Base-by-base conservation (phyloP, 2,888 invertebrate species). In the Scaptomyza cyrtandrae region DNA sequence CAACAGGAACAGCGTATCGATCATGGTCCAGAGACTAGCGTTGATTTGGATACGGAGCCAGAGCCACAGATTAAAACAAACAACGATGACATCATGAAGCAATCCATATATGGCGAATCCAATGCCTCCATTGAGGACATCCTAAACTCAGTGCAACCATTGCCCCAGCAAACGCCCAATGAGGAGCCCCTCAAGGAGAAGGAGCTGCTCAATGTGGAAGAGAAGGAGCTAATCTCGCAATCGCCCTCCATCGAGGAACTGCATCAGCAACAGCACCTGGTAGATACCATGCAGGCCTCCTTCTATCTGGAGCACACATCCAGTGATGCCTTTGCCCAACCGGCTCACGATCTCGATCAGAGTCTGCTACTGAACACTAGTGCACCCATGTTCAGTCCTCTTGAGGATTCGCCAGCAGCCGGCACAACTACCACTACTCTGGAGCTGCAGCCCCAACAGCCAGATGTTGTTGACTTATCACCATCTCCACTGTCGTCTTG, bases 61-160 rank as follows among this genome's bases (percentile, higher is more conserved):
- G 29, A 64, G 10, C 35, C 14, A 3, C 14, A 50, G n/a, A 13
- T 35, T 19, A 19, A 50, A n/a, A n/a, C n/a, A n/a, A 50, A 14
- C 39, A 7, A 24, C 11, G 74, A 75, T 14, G 87, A 87, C 45
- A 78, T 90, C 5, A 90, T 90, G 90, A 90, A 89, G 33, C 75
- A 84, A 27, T 91, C 91, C 2, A 80, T 91, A 13, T 91, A 91
- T 65, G 82, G 83, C 14, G 83, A 87, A 3, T 61, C 57, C 39
- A 72, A 79, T 63, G 80, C 81, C 16, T 71, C 80, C 7, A 90
- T 90, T 37, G 89, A 89, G 53, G 89, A 92, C 57, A 75, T 91
- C 19, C 75, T 92, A 7, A 92, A 92, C 64, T 89, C 90, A 0
- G 91, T 92, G 13, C 92, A 92, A 63, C 75, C 82, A 3, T 65